Percentiles rank a stretch among this genome's conserved stretches.
Conservation (phyloP, 2,797 vertebrate species). For the Eulemur mongoz region DNA sequence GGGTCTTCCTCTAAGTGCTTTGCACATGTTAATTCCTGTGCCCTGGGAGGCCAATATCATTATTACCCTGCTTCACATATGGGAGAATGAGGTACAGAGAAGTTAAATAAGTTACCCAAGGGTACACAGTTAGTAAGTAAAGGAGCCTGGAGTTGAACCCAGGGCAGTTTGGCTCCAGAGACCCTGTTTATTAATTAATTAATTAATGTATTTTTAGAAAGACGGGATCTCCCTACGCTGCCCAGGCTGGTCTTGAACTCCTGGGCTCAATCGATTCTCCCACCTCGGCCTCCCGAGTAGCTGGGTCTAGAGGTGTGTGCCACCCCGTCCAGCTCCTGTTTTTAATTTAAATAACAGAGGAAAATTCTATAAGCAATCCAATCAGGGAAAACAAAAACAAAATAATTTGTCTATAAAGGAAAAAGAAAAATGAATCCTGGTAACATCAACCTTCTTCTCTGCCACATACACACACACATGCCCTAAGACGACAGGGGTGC, state of each 20-base stretch:
- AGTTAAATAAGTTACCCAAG: too few species aligned
- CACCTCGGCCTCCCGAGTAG: neutral
- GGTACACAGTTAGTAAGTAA: neutral
- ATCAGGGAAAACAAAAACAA: neutral
- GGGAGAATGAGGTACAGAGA: neutral
- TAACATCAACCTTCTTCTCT: neutral
- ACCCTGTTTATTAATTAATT: neutral
- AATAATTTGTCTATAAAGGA: neutral
- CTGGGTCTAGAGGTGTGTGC: neutral
- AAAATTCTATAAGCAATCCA: neutral
- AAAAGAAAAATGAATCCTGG: neutral
- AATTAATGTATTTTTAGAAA: neutral
- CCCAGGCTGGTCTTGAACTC: neutral
- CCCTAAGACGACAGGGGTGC: neutral
- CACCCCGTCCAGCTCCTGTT: neutral
- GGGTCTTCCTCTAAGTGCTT: neutral
- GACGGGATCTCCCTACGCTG: neutral
- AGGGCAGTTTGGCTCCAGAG: neutral
- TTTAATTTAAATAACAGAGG: neutral
- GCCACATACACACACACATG: neutral
- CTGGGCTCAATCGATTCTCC: neutral
- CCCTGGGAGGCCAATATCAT: neutral
- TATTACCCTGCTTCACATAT: neutral
- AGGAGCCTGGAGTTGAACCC: neutral
- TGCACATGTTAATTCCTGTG: neutral